Evolutionary conservation across 2,797 vertebrate genomes (phyloP).

Genomic region (Phalloptychus januarius): DNA sequence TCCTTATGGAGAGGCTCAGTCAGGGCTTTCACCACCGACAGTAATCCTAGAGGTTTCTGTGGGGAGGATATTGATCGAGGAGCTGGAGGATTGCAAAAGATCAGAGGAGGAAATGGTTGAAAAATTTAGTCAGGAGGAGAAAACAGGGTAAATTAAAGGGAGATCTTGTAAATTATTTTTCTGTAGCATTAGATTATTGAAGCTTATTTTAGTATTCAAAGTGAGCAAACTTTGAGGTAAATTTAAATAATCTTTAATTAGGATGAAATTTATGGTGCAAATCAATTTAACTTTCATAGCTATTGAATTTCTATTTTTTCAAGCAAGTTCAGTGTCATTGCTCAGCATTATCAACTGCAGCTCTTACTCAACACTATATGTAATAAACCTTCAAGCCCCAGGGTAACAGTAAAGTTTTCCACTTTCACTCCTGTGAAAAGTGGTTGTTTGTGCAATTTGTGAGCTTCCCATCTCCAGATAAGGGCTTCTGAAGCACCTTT

Average conservation of each 20-base stretch:
- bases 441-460: conserved; percentile 37
- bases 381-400: conserved; percentile 44
- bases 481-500: conserved; percentile 46
- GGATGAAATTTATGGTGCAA: neutral
- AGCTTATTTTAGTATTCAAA: neutral
- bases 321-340: neutral
- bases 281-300: neutral
- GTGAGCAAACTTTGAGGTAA: neutral
- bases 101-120: conserved; percentile 1
- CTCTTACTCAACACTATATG: conserved; percentile 26
- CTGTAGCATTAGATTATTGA: neutral
- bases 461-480: conserved; percentile 51
- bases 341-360: conserved; percentile 9
- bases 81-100: conserved; percentile 34
- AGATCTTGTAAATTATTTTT: neutral
- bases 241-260: neutral
- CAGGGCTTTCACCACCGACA: conserved; percentile 52
- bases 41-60: conserved; percentile 44
- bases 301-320: neutral
- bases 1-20: conserved; percentile 46
- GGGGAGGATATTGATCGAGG: conserved; percentile 55
- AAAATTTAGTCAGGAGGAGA: conserved; percentile 11
- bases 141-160: conserved; percentile 16
- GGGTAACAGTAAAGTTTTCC: conserved; percentile 39
- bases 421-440: conserved; percentile 51